Base-by-base conservation (phyloP, 2,888 invertebrate genomes). In the Digitonthophagus gazella region DNA sequence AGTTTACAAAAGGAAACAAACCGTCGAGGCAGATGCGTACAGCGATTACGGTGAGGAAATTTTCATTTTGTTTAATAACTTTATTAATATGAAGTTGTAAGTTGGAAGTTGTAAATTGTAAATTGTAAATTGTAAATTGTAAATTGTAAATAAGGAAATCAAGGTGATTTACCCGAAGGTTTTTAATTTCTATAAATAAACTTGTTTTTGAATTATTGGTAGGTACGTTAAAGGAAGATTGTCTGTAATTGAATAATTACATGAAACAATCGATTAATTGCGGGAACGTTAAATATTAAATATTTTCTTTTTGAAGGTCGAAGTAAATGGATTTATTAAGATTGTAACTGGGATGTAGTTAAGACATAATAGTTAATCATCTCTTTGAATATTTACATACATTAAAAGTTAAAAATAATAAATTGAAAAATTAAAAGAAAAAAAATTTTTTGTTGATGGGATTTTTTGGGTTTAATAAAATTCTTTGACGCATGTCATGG, bases 41-140 rank as follows among this genome's bases (percentile, higher is more conserved):
- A 90, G 92, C 79, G 95, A 95, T 85, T 95, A 92, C 82, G 93
- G 95, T 95, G 83, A 88, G 89, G 71, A 44, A 2, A 44, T 4
- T 2, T 54, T n/a, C n/a, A n/a, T n/a, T n/a, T n/a, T n/a, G n/a
- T n/a, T n/a, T n/a, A n/a, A n/a, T 28, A 44, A 19, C 11, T n/a
- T n/a, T n/a, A n/a, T n/a, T n/a, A n/a, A n/a, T n/a, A n/a, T n/a
- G n/a, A n/a, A n/a, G 44, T 15, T 18, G 15, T 22, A 64, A 2
- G 2, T 57, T 19, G n/a, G n/a, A n/a, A n/a, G n/a, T n/a, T n/a
- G n/a, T n/a, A n/a, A n/a, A n/a, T n/a, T n/a, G n/a, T n/a, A n/a
- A n/a, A n/a, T n/a, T n/a, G n/a, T n/a, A n/a, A n/a, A n/a, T n/a
- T n/a, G n/a, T 16, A 57, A 16, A 57, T 5, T 15, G 3, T 57